phyloP scores from a whole-genome alignment of 2,888 invertebrate genomes.

The Tetropium fuscum region DNA sequence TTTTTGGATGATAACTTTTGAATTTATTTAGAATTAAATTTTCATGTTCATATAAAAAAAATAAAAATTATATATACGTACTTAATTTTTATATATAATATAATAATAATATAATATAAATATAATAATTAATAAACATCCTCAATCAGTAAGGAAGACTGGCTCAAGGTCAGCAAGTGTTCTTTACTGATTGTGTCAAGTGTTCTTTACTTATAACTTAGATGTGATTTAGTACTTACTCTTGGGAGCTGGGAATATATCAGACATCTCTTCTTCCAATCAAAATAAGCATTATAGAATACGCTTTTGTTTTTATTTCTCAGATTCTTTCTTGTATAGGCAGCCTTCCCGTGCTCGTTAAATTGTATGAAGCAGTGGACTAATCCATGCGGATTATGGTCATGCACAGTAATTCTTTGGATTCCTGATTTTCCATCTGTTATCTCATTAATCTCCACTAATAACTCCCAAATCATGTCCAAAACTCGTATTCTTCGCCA shows the following conservation, averaged over 20 bases:
- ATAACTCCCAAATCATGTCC: conserved; percentile 18
- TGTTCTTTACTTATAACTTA: background rate
- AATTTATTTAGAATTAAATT: no score
- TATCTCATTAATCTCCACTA: conserved; percentile 18
- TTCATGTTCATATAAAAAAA: no score
- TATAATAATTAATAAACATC: no score
- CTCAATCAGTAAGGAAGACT: no score
- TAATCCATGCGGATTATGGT: conserved; percentile 8
- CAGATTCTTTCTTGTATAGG: conserved; percentile 11
- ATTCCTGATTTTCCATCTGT: conserved; percentile 16
- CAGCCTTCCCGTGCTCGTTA: conserved; percentile 20
- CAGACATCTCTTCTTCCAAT: conserved; percentile 22
- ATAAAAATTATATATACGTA: no score
- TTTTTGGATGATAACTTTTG: no score
- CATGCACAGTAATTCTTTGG: conserved; percentile 18
- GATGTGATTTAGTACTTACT: conserved; percentile 4
- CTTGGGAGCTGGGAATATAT: background rate
- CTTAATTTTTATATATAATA: no score
- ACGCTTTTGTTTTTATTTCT: conserved; percentile 15
- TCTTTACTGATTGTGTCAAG: no score
- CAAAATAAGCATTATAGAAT: conserved; percentile 16
- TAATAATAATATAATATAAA: no score
- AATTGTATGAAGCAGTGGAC: conserved; percentile 20
- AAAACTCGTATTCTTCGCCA: conserved; percentile 16
- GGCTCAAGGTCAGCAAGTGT: no score